A percentile compares a stretch with the other conserved stretches of the same genome.
phyloP scores from a whole-genome alignment of 1,140 invertebrate species.

The Tetramorium simillimum region DNA sequence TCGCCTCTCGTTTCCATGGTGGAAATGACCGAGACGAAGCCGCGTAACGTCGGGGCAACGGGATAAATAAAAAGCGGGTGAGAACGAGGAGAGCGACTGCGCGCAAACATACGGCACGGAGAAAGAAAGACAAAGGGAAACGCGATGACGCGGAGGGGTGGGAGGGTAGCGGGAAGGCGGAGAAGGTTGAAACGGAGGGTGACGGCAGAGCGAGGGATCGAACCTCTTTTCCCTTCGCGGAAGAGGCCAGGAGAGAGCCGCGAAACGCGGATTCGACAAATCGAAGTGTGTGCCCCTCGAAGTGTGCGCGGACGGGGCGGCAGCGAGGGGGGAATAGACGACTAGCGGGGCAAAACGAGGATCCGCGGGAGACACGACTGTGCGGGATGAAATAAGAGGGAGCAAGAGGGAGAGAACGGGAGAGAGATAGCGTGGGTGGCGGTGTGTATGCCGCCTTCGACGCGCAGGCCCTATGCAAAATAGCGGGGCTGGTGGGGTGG shows the following conservation, averaged over 20 bases:
- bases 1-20: slow-evolving; percentile 66
- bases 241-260: slow-evolving; percentile 69
- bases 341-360: slow-evolving; percentile 43
- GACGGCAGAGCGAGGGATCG: slow-evolving; percentile 53
- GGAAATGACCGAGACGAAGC: slow-evolving; percentile 75
- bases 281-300: slow-evolving; percentile 77
- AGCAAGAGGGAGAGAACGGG: slow-evolving; percentile 2
- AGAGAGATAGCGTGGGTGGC: slow-evolving; percentile 52
- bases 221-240: slow-evolving; percentile 62
- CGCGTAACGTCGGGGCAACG: slow-evolving; percentile 70
- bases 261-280: slow-evolving; percentile 82
- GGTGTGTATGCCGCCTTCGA: slow-evolving; percentile 75
- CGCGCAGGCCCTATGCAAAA: slow-evolving; percentile 85
- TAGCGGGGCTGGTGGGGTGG: slow-evolving; percentile 77
- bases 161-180: background rate
- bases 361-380: slow-evolving; percentile 63
- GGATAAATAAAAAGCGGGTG: slow-evolving; percentile 77
- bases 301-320: slow-evolving; percentile 57
- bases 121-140: slow-evolving; percentile 34
- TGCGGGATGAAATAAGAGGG: slow-evolving; percentile 67
- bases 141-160: background rate
- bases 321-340: slow-evolving; percentile 46
- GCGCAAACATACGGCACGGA: slow-evolving; percentile 17
- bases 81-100: slow-evolving; percentile 2
- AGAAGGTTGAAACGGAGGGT: background rate